These are phyloP conservation scores for Actinia equina DNA, from an alignment of 64 coral and sea anemone genomes.

Conservation along the genomic window DNA sequence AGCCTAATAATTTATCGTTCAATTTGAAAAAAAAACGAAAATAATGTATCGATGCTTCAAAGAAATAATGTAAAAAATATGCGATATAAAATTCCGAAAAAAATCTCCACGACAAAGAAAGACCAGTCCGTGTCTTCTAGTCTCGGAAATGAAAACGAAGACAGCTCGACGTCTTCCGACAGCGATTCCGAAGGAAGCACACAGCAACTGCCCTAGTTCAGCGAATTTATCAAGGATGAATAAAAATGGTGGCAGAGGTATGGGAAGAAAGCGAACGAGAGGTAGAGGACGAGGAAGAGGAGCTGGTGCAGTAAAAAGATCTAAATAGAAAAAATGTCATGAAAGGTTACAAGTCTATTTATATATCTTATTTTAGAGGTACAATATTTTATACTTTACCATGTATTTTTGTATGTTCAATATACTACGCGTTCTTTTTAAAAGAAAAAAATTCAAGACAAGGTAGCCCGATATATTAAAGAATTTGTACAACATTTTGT, in stretches of 20 bases:
- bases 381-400: too few relatives aligned
- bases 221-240: background rate
- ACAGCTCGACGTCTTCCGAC: slow-evolving; percentile 49
- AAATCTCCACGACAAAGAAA: background rate
- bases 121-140: background rate
- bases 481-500: too few relatives aligned
- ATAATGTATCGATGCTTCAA: background rate
- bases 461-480: too few relatives aligned
- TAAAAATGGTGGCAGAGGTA: background rate
- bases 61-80: background rate
- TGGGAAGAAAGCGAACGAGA: background rate
- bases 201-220: background rate
- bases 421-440: too few relatives aligned
- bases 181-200: slow-evolving; percentile 22
- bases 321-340: background rate
- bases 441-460: too few relatives aligned
- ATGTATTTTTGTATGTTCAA: too few relatives aligned
- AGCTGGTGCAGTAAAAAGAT: background rate
- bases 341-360: too few relatives aligned
- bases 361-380: too few relatives aligned
- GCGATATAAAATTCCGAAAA: slow-evolving; percentile 5
- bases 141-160: background rate
- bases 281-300: slow-evolving; percentile 28
- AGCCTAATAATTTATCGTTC: background rate
- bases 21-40: background rate